Base-by-base conservation (phyloP, 2,888 invertebrate species). In the Palloptera scutellata region DNA sequence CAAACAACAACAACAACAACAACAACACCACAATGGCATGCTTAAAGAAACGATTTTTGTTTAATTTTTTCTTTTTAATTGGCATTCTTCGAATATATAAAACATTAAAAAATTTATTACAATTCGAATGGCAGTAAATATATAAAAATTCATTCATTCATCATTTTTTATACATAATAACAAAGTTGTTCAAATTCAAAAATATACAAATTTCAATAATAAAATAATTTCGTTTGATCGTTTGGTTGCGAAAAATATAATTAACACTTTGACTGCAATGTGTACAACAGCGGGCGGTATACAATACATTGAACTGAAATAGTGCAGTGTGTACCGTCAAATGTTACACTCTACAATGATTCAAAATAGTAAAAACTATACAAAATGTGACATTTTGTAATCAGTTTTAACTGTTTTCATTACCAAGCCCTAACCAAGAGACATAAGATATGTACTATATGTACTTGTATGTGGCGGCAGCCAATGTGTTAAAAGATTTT, bases 1-100 rank as follows among this genome's bases (percentile, higher is more conserved):
- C 19, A 13, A 54, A 52, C 40, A 48, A 65, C 53, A 70, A 59
- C 67, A 54, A 64, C 63, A 69, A 62, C 43, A 64, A 61, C 30
- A 64, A 68, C 19, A 58, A 69, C 66, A 42, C n/a, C 41, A 42
- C 13, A 48, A 13, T 10, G 6, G 48, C 48, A 8, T 48, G 48
- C 48, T 13, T 48, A 48, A 48, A 48, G 48, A 48, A 48, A 48
- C 48, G 10, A 48, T 48, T 48, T 48, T 48, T 15, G 48, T 48
- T 48, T 2, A 30, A 30, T 30, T 30, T 30, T 30, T 30, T 30
- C 30, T 30, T 30, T 30, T 30, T 30, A 30, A 30, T 30, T 30
- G 6, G 30, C 30, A 30, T 48, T 48, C 2, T n/a, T 48, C 48
- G 12, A 48, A 48, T 48, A 13, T 48, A 13, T 48, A 13, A 48